Evolutionary conservation across 1,140 invertebrate species (phyloP), one percentile per base, ranked within the genome.

Genomic region (Penaeus indicus): DNA sequence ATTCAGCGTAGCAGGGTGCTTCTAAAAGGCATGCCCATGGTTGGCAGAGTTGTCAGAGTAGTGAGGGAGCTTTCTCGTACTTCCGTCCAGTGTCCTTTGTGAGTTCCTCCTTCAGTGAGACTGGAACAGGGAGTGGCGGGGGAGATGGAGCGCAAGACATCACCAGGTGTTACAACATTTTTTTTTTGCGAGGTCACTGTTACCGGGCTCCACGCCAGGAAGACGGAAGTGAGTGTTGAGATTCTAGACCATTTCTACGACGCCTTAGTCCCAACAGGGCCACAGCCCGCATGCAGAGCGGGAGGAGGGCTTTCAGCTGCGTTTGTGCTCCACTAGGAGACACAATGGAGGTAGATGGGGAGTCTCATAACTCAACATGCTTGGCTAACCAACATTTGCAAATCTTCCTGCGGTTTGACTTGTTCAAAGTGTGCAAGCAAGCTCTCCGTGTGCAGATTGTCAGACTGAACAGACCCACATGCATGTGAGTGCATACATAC

Each of bases 51-150:
- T 99, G 60, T 19, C 96, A 98, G 90, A 97, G 96, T 90, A 97
- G 96, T 91, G 97, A 98, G 92, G 96, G 97, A 5, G 96, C 97
- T n/a, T 94, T 90, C 60, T 96, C 96, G 96, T 97, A 87, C 93
- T 99, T 16, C 98, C 98, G 97, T 99, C 38, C 98, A 99, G 92
- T 99, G 98, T 93, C n/a, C 94, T 99, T 11, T 99, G 98, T 94
- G 98, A 99, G 93, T 99, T 99, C 93, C 94, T 99, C 38, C 94
- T n/a, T 98, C 1, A 97, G 97, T 91, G 94, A 94, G 85, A 91
- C 92, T 5, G 91, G 92, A 32, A 92, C 92, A n/a, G 88, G 91
- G 79, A 87, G 75, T 54, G 82, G 86, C 32, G 96, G 96, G 1
- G 94, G 94, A 0, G 83, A 84, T 32, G 85, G 77, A 18, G 87